Evolutionary conservation across 2,888 invertebrate genomes (phyloP), one percentile per base, ranked within the genome.

Genomic region (Melolontha melolontha): DNA sequence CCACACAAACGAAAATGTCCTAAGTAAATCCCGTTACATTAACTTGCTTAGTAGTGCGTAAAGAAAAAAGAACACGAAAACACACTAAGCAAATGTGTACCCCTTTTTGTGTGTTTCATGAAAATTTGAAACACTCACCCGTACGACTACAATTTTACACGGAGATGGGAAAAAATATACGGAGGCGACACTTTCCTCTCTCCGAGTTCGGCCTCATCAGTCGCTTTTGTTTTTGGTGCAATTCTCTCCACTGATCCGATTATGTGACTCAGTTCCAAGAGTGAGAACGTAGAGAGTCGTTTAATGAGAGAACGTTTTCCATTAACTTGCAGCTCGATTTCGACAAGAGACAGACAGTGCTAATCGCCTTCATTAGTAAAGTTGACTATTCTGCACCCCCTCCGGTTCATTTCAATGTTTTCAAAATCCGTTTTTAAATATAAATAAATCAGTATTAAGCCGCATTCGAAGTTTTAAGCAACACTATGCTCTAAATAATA

Each of bases 181-280:
- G 49, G 22, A 12, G 39, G 2, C 39, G 47, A 16, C 49, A 59
- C 47, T 29, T 34, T 16, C 14, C 34, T 27, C 16, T 44, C 59
- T 34, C 8, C 14, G 29, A 44, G 29, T 40, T 68, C 70, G 52
- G 65, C 69, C 72, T 72, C 72, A 70, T 72, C 72, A 71, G 57
- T 11, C 68, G 4, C 68, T n/a, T 70, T 72, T 72, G 71, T 73
- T 73, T 71, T 72, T 64, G 62, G 57, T 65, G 69, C 70, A 71
- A 71, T 72, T 72, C 69, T 73, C 71, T 70, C 70, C 62, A 67
- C 59, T 72, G 72, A 73, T 73, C 72, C 68, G 71, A 73, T 73
- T 71, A 73, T 68, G 69, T 65, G 67, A 64, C 67, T 69, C 47
- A 67, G 66, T 66, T 63, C 57, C 27, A 42, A 12, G 42, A 57